A percentile compares a stretch with the other conserved stretches of the same genome.
Conservation (phyloP, 2,888 invertebrate genomes). For the Melanargia galathea region DNA sequence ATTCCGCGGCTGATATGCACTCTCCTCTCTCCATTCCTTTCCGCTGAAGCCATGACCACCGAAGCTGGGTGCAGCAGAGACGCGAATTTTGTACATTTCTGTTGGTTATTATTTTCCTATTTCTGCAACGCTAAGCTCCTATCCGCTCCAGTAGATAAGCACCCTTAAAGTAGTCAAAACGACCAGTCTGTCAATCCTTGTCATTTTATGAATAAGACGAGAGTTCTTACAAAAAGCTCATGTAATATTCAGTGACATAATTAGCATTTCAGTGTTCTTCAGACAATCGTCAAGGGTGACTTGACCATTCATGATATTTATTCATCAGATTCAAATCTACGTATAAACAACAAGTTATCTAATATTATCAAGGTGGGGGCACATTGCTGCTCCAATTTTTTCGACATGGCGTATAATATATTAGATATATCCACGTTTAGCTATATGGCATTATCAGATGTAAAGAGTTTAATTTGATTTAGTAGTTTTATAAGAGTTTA, state of each 20-base stretch:
- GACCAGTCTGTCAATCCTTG: background rate
- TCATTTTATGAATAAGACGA: background rate
- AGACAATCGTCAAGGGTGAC: slow-evolving; percentile 25
- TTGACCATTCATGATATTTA: slow-evolving; percentile 31
- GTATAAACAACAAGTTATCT: slow-evolving; percentile 3
- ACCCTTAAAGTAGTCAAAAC: background rate
- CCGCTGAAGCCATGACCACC: too few relatives aligned
- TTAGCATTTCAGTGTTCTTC: slow-evolving; percentile 29
- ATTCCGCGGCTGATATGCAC: too few relatives aligned
- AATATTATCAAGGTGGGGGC: background rate
- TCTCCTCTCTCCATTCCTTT: too few relatives aligned
- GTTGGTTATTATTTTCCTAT: too few relatives aligned
- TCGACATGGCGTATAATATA: slow-evolving; percentile 9
- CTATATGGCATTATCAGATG: background rate
- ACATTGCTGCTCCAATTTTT: background rate
- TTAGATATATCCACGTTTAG: background rate
- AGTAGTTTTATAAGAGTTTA: too few relatives aligned
- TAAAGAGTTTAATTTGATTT: slow-evolving; percentile 1
- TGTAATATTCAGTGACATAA: slow-evolving; percentile 16
- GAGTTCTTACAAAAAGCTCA: background rate
- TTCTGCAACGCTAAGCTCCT: too few relatives aligned
- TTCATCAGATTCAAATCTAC: slow-evolving; percentile 31
- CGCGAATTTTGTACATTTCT: too few relatives aligned
- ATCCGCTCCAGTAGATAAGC: background rate
- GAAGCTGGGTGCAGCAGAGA: too few relatives aligned